Conservation (phyloP, 2,888 invertebrate species). For the Rosalia funebris region DNA sequence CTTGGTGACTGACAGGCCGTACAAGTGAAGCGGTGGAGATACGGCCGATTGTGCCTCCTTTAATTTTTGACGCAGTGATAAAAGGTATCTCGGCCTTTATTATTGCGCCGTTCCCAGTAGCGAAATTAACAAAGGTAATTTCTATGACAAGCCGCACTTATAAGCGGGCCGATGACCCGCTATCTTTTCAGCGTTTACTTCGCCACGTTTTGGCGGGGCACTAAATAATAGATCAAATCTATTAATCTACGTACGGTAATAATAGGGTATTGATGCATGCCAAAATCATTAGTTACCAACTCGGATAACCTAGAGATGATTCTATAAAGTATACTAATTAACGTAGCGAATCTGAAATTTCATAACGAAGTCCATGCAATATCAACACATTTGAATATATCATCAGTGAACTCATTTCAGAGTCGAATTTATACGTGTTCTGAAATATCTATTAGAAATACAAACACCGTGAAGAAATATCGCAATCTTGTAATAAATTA, state of each 20-base stretch:
- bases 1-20: conserved; percentile 27
- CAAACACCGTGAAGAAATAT: no score
- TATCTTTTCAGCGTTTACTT: neutral
- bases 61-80: conserved; percentile 48
- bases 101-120: conserved; percentile 48
- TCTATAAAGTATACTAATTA: no score
- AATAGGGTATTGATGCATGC: no score
- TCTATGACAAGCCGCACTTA: conserved; percentile 32
- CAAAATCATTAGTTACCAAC: no score
- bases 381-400: no score
- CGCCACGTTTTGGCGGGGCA: neutral
- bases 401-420: no score
- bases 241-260: conserved; percentile 3
- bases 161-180: conserved; percentile 18
- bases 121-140: conserved; percentile 39
- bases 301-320: no score
- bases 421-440: no score
- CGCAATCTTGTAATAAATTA: no score
- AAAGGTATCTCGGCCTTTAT: conserved; percentile 48
- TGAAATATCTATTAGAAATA: no score
- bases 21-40: conserved; percentile 1
- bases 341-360: no score
- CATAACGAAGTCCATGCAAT: no score
- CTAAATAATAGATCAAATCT: neutral
- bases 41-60: conserved; percentile 42